These are phyloP conservation scores for Cygnus atratus DNA, from an alignment of 2,113 vertebrate species.

Conservation along the genomic window DNA sequence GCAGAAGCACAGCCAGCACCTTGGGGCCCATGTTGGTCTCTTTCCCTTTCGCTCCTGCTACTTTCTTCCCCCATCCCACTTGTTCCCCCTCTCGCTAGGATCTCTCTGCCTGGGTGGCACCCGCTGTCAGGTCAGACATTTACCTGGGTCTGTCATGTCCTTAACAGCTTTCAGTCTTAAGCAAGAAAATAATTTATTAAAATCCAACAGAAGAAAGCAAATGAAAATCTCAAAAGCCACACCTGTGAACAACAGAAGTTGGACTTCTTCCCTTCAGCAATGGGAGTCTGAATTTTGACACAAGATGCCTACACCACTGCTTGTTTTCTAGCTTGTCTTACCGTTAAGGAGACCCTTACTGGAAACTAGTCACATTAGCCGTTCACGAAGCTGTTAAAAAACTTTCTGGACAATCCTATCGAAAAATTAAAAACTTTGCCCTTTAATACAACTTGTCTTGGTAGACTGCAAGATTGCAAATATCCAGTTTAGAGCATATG, in stretches of 20 bases:
- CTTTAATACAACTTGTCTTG: background rate
- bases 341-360: background rate
- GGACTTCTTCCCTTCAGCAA: background rate
- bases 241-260: background rate
- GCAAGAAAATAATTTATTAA: background rate
- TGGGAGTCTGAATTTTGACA: background rate
- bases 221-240: background rate
- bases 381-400: background rate
- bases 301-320: background rate
- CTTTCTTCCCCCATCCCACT: background rate
- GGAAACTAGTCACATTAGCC: background rate
- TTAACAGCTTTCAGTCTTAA: background rate
- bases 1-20: background rate
- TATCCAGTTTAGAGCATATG: background rate
- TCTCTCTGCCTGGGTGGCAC: background rate
- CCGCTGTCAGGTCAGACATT: background rate
- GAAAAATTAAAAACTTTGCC: background rate
- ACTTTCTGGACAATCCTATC: background rate
- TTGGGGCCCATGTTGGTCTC: background rate
- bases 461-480: background rate
- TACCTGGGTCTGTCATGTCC: background rate
- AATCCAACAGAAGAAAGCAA: background rate
- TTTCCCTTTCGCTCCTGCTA: background rate
- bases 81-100: background rate
- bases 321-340: background rate